Base-by-base conservation (phyloP, 1,140 invertebrate genomes). In the Apis florea region DNA sequence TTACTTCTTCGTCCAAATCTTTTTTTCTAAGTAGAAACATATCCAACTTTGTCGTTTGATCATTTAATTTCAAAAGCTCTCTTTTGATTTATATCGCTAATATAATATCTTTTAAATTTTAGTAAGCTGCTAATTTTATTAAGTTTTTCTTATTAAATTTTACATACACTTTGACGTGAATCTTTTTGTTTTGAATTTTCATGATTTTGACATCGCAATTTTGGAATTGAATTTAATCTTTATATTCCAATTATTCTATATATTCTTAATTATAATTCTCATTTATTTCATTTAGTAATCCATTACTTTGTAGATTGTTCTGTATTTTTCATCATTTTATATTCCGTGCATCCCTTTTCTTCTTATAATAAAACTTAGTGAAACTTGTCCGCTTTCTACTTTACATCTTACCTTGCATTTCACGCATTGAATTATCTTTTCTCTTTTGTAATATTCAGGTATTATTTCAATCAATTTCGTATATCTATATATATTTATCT, bases 121-220 rank as follows among this genome's bases (percentile, higher is more conserved):
- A 21, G 0, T 3, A 51, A 10, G 4, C 19, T n/a, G 12, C 3
- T 21, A 12, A 26, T 47, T 56, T 26, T 12, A 17, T 5, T 0
- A 59, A 59, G 51, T 54, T 19, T 53, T 47, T 49, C 19, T 21
- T 3, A 40, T 49, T 6, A n/a, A 47, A 31, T 26, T 61, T 61
- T 31, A 47, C 31, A 17, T 56, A 59, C 81, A 54, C 47, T 76
- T 53, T 66, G 54, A 19, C 24, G n/a, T 31, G 49, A 61, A 82
- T 83, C 69, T 69, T 83, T 76, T 90, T 90, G 89, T 90, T 89
- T 90, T 89, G 88, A 83, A 53, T 71, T 71, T 61, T 72, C 53
- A 63, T 74, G 75, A 71, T 70, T 84, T 87, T 88, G 88, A 89
- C 88, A 85, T 84, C 69, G 64, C 75, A 51, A 53, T 49, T n/a